Conservation (phyloP, 2,797 vertebrate species). For the Karalla daura region DNA sequence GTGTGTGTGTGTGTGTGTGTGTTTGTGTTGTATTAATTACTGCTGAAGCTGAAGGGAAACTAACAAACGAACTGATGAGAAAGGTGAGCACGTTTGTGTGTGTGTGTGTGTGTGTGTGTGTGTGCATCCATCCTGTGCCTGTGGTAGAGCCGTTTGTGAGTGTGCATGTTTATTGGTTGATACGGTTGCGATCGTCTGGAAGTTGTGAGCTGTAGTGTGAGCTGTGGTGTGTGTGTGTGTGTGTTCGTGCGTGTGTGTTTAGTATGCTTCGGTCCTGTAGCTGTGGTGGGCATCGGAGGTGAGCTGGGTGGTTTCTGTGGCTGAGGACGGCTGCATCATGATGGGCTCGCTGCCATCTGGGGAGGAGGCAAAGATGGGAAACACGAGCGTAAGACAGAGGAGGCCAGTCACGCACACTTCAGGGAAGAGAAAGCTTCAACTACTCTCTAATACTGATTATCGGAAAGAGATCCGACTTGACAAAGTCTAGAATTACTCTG, state of each 20-base stretch:
- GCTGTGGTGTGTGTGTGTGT: constrained; percentile 65
- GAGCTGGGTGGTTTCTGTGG: constrained; percentile 97
- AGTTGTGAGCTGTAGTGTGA: not conserved
- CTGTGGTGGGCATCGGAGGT: constrained; percentile 92
- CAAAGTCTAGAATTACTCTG: no score
- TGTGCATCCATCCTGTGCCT: not conserved
- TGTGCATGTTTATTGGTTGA: not conserved
- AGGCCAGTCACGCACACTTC: not conserved
- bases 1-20: not conserved
- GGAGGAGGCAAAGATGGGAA: constrained; percentile 8
- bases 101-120: not conserved
- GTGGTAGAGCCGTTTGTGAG: not conserved
- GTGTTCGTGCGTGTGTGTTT: constrained; percentile 50
- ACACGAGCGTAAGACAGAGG: not conserved
- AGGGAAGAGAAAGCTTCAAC: no score
- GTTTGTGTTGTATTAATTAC: not conserved
- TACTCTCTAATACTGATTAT: no score
- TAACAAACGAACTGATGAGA: not conserved
- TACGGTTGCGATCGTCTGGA: constrained; percentile 2
- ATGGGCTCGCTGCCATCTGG: constrained; percentile 83
- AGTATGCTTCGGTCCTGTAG: constrained; percentile 93
- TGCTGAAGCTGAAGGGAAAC: not conserved
- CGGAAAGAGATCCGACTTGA: no score
- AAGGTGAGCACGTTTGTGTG: not conserved
- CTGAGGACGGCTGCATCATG: constrained; percentile 93